Base-by-base conservation (phyloP, 2,888 invertebrate genomes). In the Allophyes oxyacanthae region DNA sequence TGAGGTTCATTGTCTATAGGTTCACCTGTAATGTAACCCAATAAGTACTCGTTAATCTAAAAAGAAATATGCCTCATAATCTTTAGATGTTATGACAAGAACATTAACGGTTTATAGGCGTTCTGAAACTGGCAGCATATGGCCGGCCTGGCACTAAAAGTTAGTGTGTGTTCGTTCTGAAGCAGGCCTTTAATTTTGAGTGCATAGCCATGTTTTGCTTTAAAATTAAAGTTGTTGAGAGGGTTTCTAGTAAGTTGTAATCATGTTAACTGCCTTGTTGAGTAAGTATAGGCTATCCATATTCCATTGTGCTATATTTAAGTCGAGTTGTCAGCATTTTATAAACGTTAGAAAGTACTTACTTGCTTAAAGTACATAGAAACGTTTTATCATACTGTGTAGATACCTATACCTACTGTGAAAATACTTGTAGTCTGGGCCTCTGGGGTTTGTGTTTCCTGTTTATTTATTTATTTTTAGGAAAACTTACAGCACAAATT, bases 11-110 rank as follows among this genome's bases (percentile, higher is more conserved):
- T 60, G 8, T 36, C 30, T 40, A 7, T 11, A 15, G 43, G 25
- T 66, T 44, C 33, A 73, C 70, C 70, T 68, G 53, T 58, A 28
- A 28, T 6, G 4, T 8, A 75, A 66, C 61, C 61, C 25, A 51
- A 72, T 55, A 59, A 63, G 14, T 33, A 6, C 11, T 62, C 63
- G 52, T 63, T 58, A 49, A 53, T 57, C 43, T 52, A 40, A 42
- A 49, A 55, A 65, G 44, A 64, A 44, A 67, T 51, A 51, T 61
- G 45, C 56, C 46, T 54, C 37, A 25, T 48, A 36, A 26, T 15
- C 28, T 20, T 10, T 30, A 53, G 15, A 32, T 42, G 44, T 71
- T 66, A 75, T 65, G 51, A 56, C 20, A 42, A 40, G 41, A 15
- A 44, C 45, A 59, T 64, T 48, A 59, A 46, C 26, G 13, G 36